phyloP scores from a whole-genome alignment of 1,140 invertebrate genomes.

The Drosophila rufa region DNA sequence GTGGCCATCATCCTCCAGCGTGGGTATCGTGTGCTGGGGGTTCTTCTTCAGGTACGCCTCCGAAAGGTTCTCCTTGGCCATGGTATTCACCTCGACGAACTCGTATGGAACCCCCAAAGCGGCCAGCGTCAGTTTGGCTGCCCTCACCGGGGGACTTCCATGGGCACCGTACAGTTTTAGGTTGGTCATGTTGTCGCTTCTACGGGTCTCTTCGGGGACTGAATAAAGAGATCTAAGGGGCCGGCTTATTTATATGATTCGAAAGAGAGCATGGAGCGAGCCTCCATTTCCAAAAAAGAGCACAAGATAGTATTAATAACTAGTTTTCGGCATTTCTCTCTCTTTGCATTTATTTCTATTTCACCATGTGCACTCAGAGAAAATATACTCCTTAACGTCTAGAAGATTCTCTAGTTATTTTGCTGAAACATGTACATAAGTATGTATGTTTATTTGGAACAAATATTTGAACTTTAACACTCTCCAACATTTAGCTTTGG shows the following conservation, averaged over 20 bases:
- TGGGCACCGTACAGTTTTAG: conserved; percentile 63
- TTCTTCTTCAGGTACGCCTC: conserved; percentile 87
- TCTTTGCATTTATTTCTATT: neutral
- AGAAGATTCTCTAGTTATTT: too few relatives aligned
- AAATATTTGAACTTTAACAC: too few relatives aligned
- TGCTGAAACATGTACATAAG: too few relatives aligned
- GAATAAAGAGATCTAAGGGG: neutral
- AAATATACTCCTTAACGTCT: too few relatives aligned
- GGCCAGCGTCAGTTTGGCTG: conserved; percentile 85
- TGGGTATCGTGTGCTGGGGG: conserved; percentile 84
- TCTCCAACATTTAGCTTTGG: too few relatives aligned
- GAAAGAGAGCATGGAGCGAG: conserved; percentile 2
- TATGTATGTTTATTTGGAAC: too few relatives aligned
- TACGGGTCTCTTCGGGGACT: conserved; percentile 7
- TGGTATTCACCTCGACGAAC: conserved; percentile 86
- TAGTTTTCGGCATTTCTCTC: neutral
- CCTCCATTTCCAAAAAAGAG: neutral
- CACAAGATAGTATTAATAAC: neutral
- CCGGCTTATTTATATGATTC: neutral
- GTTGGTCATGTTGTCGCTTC: conserved; percentile 59
- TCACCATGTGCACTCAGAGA: conserved; percentile 8
- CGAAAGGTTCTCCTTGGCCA: conserved; percentile 88
- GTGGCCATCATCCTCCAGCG: conserved; percentile 66
- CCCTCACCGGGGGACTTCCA: conserved; percentile 85
- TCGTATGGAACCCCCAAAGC: conserved; percentile 85